Evolutionary conservation across 2,113 vertebrate species (phyloP), one percentile per base, ranked within the genome.

Genomic region (Melospiza georgiana): DNA sequence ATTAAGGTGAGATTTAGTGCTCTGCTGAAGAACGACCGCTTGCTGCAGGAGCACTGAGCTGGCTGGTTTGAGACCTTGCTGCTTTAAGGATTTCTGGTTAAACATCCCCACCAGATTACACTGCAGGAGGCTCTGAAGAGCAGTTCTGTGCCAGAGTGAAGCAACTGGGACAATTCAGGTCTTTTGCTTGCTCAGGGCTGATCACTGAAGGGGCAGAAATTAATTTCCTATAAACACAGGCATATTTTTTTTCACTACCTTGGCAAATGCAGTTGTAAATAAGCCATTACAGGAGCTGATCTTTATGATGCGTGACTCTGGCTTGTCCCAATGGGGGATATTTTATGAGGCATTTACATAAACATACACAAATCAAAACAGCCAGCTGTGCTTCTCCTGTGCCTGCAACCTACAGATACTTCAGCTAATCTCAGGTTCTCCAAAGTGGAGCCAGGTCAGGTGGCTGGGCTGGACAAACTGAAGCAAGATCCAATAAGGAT

Each of bases 161-260:
- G 93, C 85, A 86, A 90, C 52, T 94, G 88, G 92, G 88, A 94
- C 81, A 88, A 75, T 48, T 95, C 88, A 95, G 79, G 80, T 83
- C 90, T 95, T 92, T 41, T 89, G 72, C 97, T 95, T 93, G 95
- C 95, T 93, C 93, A 91, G 91, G 82, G 87, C 91, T 96, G 94
- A 96, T 96, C 96, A 97, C 89, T 94, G 90, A 92, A 96, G 95
- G 94, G 97, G 80, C 91, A 97, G 93, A 95, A 96, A 97, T 97
- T 97, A 95, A 97, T 97, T 97, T 96, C 93, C 93, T 96, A 95
- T 95, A 97, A 94, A 96, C 94, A 96, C 74, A 85, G 89, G 90
- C 91, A 35, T 92, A 90, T 95, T 95, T 90, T 95, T 74, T 96
- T 91, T 76, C 94, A 90, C 91, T 79, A 77, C 87, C 89, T 95